Evolutionary conservation across 2,888 invertebrate genomes (phyloP).

Genomic region (Eupithecia centaureata): DNA sequence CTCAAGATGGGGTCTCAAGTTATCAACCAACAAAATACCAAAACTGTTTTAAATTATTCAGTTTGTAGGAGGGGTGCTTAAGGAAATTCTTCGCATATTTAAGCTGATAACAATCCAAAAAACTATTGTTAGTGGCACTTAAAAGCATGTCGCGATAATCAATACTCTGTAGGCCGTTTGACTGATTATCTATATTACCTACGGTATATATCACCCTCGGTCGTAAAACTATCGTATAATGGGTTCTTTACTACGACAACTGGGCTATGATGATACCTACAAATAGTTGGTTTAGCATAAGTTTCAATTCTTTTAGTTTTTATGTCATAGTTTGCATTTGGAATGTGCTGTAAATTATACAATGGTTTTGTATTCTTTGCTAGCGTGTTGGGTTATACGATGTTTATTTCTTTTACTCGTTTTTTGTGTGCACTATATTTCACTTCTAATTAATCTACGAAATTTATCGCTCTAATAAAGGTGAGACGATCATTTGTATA

Average conservation of each 20-base stretch:
- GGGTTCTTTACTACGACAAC: slow-evolving; percentile 17
- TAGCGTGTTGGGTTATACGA: slow-evolving; percentile 22
- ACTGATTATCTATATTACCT: slow-evolving; percentile 32
- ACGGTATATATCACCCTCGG: slow-evolving; percentile 1
- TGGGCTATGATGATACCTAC: slow-evolving; percentile 38
- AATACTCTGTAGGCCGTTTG: slow-evolving; percentile 21
- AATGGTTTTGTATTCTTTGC: slow-evolving; percentile 33
- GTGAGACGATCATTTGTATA: not conserved
- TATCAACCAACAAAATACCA: not conserved
- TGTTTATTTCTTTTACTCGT: not conserved
- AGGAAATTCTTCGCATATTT: slow-evolving; percentile 12
- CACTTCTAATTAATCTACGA: not conserved
- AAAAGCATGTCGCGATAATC: slow-evolving; percentile 35
- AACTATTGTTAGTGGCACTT: slow-evolving; percentile 36
- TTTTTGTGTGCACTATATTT: slow-evolving; percentile 4
- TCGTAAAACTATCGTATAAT: slow-evolving; percentile 28
- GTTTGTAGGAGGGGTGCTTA: not conserved
- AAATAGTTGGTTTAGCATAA: slow-evolving; percentile 50
- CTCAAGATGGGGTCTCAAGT: not conserved
- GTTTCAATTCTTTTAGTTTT: slow-evolving; percentile 44
- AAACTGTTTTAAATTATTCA: slow-evolving; percentile 10
- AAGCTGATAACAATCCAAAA: slow-evolving; percentile 40
- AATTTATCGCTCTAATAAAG: not conserved
- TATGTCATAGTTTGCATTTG: slow-evolving; percentile 49
- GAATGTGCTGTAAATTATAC: slow-evolving; percentile 35